Evolutionary conservation across 2,797 vertebrate genomes (phyloP).

Genomic region (Cossypha polioptera): DNA sequence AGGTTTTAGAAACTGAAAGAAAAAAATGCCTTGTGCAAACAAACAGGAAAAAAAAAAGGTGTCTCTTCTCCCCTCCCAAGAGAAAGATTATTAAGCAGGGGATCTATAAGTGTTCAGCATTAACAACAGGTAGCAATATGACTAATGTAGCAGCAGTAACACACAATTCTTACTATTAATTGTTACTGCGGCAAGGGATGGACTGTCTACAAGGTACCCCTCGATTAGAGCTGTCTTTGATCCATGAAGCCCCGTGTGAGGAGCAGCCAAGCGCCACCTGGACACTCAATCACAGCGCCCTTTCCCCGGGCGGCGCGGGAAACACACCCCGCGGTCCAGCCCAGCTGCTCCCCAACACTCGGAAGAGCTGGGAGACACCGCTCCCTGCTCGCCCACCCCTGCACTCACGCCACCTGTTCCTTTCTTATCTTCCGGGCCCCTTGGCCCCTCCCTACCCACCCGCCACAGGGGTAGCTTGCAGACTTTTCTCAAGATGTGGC

Average conservation of each 20-base stretch:
- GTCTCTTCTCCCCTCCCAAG: neutral
- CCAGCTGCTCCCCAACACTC: neutral
- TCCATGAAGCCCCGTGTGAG: rapidly evolving
- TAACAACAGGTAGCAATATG: neutral
- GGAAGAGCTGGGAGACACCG: rapidly evolving
- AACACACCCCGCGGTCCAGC: neutral
- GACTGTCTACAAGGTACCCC: neutral
- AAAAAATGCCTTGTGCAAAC: neutral
- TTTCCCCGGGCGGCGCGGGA: rapidly evolving
- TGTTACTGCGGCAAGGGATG: neutral
- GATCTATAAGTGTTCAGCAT: neutral
- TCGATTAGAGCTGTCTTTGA: no score
- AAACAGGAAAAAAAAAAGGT: neutral
- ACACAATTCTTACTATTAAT: neutral
- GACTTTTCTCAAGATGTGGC: neutral
- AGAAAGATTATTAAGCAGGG: neutral
- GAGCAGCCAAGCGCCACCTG: rapidly evolving
- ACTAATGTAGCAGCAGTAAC: neutral
- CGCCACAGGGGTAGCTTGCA: rapidly evolving
- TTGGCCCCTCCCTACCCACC: rapidly evolving
- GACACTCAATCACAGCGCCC: rapidly evolving
- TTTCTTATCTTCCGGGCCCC: neutral
- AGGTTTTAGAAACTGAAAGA: neutral
- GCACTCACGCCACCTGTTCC: neutral
- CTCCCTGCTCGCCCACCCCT: rapidly evolving